Evolutionary conservation across 1,140 invertebrate species (phyloP).

Genomic region (Magallana gigas): DNA sequence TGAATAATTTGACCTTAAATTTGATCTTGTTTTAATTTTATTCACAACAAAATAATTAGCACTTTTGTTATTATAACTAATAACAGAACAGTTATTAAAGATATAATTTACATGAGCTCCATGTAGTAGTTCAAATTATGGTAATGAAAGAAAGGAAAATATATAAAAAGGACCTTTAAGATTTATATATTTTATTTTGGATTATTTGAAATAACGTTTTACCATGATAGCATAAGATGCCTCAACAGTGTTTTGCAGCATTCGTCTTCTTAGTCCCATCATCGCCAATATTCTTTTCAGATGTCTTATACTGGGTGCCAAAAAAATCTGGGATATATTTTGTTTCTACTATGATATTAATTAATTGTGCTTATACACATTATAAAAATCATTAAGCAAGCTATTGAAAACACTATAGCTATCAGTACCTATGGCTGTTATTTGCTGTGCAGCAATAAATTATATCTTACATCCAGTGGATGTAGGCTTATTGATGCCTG

Average conservation of each 20-base stretch:
- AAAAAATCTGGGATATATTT: not conserved
- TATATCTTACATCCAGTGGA: too few species aligned
- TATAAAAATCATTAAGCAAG: too few species aligned
- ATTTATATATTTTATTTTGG: not conserved
- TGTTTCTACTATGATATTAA: too few species aligned
- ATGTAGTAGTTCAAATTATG: conserved; percentile 6
- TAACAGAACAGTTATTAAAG: conserved; percentile 6
- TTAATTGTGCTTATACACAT: too few species aligned
- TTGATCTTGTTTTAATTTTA: too few species aligned
- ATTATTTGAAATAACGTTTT: not conserved
- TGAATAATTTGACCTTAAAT: too few species aligned
- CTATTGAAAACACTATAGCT: too few species aligned
- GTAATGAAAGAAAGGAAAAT: not conserved
- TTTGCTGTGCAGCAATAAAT: too few species aligned
- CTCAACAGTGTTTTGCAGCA: conserved; percentile 4
- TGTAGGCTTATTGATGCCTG: too few species aligned
- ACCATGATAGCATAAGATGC: conserved; percentile 5
- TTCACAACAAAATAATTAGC: too few species aligned
- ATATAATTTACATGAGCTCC: conserved; percentile 6
- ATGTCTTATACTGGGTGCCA: not conserved
- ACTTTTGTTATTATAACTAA: not conserved
- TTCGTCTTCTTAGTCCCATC: not conserved
- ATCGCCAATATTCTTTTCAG: not conserved
- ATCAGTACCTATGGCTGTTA: too few species aligned
- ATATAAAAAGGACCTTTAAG: conserved; percentile 1